Evolutionary conservation across 2,113 vertebrate genomes (phyloP).

Genomic region (Megalops atlanticus): DNA sequence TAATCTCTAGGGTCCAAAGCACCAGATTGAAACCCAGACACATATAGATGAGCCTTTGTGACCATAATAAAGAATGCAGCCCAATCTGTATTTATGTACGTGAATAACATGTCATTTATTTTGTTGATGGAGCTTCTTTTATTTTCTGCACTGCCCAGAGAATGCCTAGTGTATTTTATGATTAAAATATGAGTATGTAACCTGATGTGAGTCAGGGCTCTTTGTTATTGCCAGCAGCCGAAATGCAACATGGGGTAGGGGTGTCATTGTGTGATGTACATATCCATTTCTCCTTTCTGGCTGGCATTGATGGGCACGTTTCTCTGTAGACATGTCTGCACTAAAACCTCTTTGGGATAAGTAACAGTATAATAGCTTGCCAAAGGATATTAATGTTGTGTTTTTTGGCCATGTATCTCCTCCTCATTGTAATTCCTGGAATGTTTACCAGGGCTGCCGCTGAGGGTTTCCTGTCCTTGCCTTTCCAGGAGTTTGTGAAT

Average conservation of each 20-base stretch:
- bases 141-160: background rate
- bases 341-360: background rate
- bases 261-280: background rate
- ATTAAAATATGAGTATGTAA: background rate
- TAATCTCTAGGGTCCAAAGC: too few relatives aligned
- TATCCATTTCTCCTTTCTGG: background rate
- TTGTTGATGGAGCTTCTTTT: background rate
- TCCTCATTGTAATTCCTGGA: background rate
- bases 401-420: background rate
- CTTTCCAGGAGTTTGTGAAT: conserved; percentile 71
- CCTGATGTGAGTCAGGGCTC: background rate
- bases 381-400: background rate
- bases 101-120: background rate
- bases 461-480: background rate
- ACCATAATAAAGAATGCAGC: background rate
- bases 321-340: background rate
- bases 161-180: background rate
- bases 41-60: background rate
- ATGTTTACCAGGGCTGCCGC: background rate
- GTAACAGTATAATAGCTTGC: background rate
- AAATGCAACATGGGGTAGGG: background rate
- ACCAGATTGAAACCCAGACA: background rate
- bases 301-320: background rate
- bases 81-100: background rate
- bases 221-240: background rate